Percentiles rank a stretch among this genome's conserved stretches.
Conservation (phyloP, 2,113 vertebrate species). For the Pollimyrus isidori region DNA sequence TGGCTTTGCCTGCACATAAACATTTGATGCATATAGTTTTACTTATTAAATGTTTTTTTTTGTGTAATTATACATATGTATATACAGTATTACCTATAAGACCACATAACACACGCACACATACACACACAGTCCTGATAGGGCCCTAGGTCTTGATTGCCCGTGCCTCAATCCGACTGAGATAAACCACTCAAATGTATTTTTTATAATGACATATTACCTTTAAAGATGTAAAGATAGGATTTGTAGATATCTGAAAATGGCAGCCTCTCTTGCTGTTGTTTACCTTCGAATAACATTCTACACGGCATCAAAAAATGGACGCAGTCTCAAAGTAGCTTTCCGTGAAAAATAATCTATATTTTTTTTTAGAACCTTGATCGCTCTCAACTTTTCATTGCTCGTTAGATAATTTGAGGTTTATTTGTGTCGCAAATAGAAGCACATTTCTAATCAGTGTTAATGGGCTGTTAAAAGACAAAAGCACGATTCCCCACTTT, state of each 20-base stretch:
- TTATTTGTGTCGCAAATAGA: neutral
- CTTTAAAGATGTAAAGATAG: neutral
- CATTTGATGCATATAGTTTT: neutral
- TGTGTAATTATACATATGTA: neutral
- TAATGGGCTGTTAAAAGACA: neutral
- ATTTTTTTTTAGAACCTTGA: neutral
- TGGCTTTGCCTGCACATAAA: neutral
- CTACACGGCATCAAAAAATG: neutral
- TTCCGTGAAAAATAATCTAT: neutral
- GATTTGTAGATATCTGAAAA: neutral
- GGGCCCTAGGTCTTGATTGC: neutral
- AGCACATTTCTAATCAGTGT: neutral
- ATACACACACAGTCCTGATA: neutral
- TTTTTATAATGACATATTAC: neutral
- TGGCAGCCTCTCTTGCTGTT: neutral
- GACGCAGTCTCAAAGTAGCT: neutral
- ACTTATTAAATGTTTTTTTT: neutral
- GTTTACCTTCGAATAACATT: neutral
- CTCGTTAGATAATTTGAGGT: neutral
- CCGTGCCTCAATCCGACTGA: neutral
- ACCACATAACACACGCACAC: neutral
- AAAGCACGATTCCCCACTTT: neutral
- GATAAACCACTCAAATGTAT: neutral
- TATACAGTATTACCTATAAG: neutral
- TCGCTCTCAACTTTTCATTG: neutral